A percentile compares a stretch with the other conserved stretches of the same genome.
Evolutionary conservation across 2,888 invertebrate genomes (phyloP).

Genomic region (Trichogramma evanescens): DNA sequence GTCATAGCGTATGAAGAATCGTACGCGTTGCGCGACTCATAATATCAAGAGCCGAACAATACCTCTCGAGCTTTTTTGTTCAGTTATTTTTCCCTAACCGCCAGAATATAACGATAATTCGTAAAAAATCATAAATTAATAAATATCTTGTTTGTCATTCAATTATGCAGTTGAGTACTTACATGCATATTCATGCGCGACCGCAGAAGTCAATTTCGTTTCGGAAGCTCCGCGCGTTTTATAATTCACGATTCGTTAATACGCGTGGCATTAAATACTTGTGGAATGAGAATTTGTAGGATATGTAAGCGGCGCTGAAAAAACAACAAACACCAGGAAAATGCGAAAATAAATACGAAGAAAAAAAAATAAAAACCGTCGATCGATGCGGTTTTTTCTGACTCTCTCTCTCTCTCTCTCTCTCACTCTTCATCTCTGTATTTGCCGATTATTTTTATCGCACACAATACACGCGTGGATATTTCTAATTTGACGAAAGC

Average conservation of each 20-base stretch:
- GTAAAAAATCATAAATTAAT: slow-evolving; percentile 9
- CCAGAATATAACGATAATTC: background rate
- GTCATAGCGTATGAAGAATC: slow-evolving; percentile 20
- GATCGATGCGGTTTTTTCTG: slow-evolving; percentile 28
- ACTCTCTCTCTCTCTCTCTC: too few relatives aligned
- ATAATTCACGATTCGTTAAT: slow-evolving; percentile 22
- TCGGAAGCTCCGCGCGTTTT: slow-evolving; percentile 24
- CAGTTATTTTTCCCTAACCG: background rate
- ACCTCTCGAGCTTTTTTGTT: background rate
- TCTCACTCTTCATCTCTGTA: slow-evolving; percentile 17
- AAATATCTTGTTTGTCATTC: slow-evolving; percentile 20
- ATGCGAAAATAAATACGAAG: slow-evolving; percentile 1
- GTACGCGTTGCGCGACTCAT: background rate
- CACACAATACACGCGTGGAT: slow-evolving; percentile 34
- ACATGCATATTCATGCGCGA: background rate
- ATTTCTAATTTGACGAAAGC: slow-evolving; percentile 41
- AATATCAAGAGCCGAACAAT: background rate
- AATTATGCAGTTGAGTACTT: slow-evolving; percentile 1
- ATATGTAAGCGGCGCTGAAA: slow-evolving; percentile 6
- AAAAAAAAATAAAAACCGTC: slow-evolving; percentile 26
- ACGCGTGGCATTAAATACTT: slow-evolving; percentile 16
- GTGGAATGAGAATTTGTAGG: background rate
- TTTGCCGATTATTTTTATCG: slow-evolving; percentile 35
- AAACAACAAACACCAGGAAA: background rate
- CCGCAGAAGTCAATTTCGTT: slow-evolving; percentile 20